A percentile compares a stretch with the other conserved stretches of the same genome.
These are phyloP conservation scores for Cryptoprocta ferox DNA, from an alignment of 2,797 vertebrate species.

Conservation along the genomic window DNA sequence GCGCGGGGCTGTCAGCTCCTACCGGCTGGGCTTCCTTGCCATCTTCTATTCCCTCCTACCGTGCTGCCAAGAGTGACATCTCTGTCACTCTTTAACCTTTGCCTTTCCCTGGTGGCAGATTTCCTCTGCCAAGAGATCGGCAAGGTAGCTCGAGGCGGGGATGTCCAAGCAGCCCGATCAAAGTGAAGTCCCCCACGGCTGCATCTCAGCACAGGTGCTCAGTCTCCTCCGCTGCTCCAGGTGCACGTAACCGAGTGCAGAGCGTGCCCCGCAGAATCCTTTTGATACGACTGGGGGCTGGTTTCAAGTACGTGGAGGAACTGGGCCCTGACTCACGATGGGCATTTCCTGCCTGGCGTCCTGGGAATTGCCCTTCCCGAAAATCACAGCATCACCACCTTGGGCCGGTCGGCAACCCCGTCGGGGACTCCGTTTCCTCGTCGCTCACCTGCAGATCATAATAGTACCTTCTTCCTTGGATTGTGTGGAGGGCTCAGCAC, in stretches of 20 bases:
- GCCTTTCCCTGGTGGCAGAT: background rate
- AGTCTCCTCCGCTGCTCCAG: background rate
- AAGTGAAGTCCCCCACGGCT: background rate
- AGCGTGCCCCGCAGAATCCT: background rate
- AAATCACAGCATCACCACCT: background rate
- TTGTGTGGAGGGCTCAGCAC: background rate
- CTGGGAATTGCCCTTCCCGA: background rate
- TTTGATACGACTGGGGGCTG: background rate
- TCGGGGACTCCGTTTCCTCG: background rate
- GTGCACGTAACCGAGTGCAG: background rate
- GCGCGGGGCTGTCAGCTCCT: background rate
- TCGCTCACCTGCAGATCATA: background rate
- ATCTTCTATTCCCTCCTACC: background rate
- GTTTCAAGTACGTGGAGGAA: background rate
- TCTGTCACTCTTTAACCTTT: constrained; percentile 13
- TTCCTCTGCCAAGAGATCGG: background rate
- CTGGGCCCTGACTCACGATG: background rate
- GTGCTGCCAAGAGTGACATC: background rate
- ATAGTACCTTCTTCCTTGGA: background rate
- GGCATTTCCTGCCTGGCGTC: background rate
- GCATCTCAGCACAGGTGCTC: background rate
- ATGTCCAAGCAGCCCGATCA: background rate
- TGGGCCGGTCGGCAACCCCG: background rate
- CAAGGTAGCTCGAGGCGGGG: background rate
- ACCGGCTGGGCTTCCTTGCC: background rate